Evolutionary conservation across 23 tunicate genomes (phyloP), one percentile per base, ranked within the genome.

Genomic region (Diplosoma virens): DNA sequence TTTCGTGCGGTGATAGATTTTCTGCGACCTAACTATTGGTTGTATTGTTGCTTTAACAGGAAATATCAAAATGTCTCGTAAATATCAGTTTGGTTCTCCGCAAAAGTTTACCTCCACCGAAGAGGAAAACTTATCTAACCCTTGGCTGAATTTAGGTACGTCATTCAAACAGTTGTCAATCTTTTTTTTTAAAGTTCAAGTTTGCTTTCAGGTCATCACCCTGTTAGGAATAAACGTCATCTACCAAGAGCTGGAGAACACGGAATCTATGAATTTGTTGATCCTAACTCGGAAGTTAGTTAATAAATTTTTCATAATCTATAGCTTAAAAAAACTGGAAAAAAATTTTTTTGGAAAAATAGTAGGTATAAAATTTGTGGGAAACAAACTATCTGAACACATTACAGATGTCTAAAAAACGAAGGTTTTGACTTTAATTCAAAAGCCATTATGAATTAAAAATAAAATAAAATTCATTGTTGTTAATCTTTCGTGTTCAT

Each of bases 251-350:
- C 88, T 1, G 96, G 96, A 2, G 84, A 89, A 30, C 82, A 82
- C 69, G 96, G 96, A n/a, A 82, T 89, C 27, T 78, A 82, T 67
- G 96, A 89, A 32, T 89, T 89, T 61, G 77, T 89, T 29, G 96
- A 89, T 70, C 83, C 88, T 6, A 71, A 85, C 59, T 22, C 63
- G 6, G 78, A 72, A 16, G 78, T 67, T 16, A 67, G 52, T n/a
- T n/a, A n/a, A n/a, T n/a, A n/a, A n/a, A n/a, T n/a, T n/a, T n/a
- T n/a, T n/a, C n/a, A n/a, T n/a, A n/a, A n/a, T n/a, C n/a, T n/a
- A n/a, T n/a, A n/a, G n/a, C n/a, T n/a, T n/a, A n/a, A n/a, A n/a
- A n/a, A n/a, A n/a, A n/a, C n/a, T n/a, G n/a, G n/a, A n/a, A n/a
- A n/a, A n/a, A n/a, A n/a, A n/a, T n/a, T n/a, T n/a, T n/a, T n/a